A percentile compares a stretch with the other conserved stretches of the same genome.
phyloP scores from a whole-genome alignment of 2,888 invertebrate species.

The Diaphora mendica region DNA sequence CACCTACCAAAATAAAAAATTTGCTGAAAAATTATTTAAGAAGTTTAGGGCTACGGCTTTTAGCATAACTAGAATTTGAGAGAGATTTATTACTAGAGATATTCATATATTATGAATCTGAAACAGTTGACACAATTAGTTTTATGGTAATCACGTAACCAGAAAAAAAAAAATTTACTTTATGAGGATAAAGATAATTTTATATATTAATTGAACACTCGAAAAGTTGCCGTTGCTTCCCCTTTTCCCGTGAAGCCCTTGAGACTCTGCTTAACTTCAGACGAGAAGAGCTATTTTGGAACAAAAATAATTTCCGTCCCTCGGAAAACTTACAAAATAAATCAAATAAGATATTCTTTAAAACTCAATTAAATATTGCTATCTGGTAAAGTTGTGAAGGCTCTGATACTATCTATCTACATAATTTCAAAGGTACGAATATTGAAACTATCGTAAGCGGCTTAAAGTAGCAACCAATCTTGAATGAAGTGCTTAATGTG shows the following conservation, averaged over 20 bases:
- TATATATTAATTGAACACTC: background rate
- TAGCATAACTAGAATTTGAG: too few species aligned
- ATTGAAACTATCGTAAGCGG: conserved; percentile 63
- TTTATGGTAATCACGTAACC: too few species aligned
- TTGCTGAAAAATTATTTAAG: too few species aligned
- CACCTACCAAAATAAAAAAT: too few species aligned
- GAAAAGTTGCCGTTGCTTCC: background rate
- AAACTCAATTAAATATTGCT: conserved; percentile 22
- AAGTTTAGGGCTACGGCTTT: too few species aligned
- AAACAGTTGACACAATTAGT: too few species aligned
- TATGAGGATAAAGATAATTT: too few species aligned
- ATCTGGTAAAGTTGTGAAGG: conserved; percentile 29
- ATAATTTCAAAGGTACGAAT: conserved; percentile 51
- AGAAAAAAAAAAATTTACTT: too few species aligned
- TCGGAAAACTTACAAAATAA: background rate
- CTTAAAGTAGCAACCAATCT: conserved; percentile 61
- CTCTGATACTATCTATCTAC: conserved; percentile 49
- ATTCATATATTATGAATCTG: too few species aligned
- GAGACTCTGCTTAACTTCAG: background rate
- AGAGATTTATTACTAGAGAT: too few species aligned
- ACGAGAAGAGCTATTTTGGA: background rate
- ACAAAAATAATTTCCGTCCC: background rate
- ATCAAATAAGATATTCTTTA: conserved; percentile 14
- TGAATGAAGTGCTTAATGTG: conserved; percentile 50
- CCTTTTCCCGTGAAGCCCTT: background rate